These are phyloP conservation scores for Harpagoxenus sublaevis DNA, from an alignment of 2,888 invertebrate species.

Conservation along the genomic window DNA sequence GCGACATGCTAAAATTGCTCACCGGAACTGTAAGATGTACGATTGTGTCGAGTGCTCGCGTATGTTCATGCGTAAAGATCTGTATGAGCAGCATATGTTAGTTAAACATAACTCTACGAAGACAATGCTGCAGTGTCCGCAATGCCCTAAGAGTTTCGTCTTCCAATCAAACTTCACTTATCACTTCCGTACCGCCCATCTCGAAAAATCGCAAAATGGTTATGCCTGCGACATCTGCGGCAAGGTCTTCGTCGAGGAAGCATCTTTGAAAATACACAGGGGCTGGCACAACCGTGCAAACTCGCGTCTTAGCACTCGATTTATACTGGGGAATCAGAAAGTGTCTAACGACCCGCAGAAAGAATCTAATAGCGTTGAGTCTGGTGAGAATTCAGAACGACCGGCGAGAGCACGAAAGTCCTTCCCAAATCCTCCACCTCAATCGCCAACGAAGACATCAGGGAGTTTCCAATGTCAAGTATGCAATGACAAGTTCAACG, in stretches of 20 bases:
- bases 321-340: conserved; percentile 57
- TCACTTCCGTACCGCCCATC: conserved; percentile 80
- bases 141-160: conserved; percentile 67
- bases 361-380: background rate
- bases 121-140: conserved; percentile 72
- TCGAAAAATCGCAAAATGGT: conserved; percentile 65
- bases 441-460: conserved; percentile 53
- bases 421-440: conserved; percentile 75
- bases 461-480: conserved; percentile 88
- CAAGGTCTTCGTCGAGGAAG: conserved; percentile 89
- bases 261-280: conserved; percentile 89
- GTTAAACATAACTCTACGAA: conserved; percentile 86
- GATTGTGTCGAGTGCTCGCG: conserved; percentile 89
- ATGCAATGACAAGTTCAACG: conserved; percentile 88
- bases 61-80: conserved; percentile 88
- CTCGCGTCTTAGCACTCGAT: conserved; percentile 77
- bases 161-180: conserved; percentile 76
- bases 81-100: conserved; percentile 89
- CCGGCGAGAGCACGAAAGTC: conserved; percentile 82
- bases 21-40: conserved; percentile 82
- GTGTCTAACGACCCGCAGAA: background rate
- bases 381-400: conserved; percentile 58
- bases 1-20: conserved; percentile 81
- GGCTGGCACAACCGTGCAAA: conserved; percentile 88
- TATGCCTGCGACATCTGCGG: conserved; percentile 90